phyloP scores from a whole-genome alignment of 2,888 invertebrate species.

The Hypercompe scribonia region DNA sequence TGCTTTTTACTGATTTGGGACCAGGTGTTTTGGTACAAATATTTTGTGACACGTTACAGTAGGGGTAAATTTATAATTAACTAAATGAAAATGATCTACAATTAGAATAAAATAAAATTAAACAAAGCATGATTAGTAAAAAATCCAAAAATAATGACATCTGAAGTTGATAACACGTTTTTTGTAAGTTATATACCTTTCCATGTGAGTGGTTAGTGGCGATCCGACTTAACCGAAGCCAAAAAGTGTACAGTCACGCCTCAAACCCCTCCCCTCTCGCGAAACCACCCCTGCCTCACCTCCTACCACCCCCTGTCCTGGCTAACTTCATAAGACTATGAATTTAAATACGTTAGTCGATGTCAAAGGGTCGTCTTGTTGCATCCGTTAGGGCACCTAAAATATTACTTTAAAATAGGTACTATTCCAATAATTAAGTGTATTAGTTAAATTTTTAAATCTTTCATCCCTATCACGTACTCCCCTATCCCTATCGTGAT shows the following conservation, averaged over 20 bases:
- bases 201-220: conserved; percentile 63
- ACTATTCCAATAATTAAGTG: not conserved
- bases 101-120: not conserved
- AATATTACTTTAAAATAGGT: conserved; percentile 53
- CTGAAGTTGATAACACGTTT: conserved; percentile 24
- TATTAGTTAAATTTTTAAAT: not conserved
- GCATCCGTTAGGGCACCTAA: conserved; percentile 67
- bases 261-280: conserved; percentile 57
- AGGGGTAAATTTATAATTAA: too few relatives aligned
- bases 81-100: too few relatives aligned
- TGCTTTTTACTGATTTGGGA: too few relatives aligned
- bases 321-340: conserved; percentile 87
- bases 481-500: too few relatives aligned
- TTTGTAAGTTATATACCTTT: conserved; percentile 50
- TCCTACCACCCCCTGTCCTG: conserved; percentile 55
- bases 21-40: too few relatives aligned
- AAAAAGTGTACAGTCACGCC: conserved; percentile 87
- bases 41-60: not conserved
- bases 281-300: conserved; percentile 39
- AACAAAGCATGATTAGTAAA: not conserved
- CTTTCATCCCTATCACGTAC: too few relatives aligned
- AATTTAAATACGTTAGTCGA: conserved; percentile 86
- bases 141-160: not conserved
- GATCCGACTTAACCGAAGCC: conserved; percentile 84
- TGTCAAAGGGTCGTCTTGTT: conserved; percentile 82